These are phyloP conservation scores for Thamnaconus septentrionalis DNA, from an alignment of 2,113 vertebrate species.

Conservation along the genomic window DNA sequence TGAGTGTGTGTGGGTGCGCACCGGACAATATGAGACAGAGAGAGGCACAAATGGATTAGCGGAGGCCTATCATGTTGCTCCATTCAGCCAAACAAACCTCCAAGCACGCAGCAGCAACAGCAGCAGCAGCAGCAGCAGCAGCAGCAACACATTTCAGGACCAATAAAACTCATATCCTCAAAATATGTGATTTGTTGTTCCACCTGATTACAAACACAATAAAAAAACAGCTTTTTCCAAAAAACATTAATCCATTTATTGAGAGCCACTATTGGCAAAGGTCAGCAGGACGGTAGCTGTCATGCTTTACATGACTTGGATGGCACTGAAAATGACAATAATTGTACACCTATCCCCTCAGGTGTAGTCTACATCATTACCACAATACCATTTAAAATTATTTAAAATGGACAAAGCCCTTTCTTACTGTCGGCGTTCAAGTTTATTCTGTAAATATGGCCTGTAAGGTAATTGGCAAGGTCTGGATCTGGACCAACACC, in stretches of 20 bases:
- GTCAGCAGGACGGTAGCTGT: no score
- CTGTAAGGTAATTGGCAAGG: no score
- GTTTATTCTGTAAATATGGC: no score
- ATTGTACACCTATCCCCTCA: no score
- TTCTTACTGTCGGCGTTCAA: no score
- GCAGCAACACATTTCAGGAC: slow-evolving; percentile 1
- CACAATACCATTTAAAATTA: neutral
- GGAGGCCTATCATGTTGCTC: slow-evolving; percentile 43
- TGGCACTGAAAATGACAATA: no score
- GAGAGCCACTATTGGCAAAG: no score
- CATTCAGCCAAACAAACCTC: slow-evolving; percentile 39
- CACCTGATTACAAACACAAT: neutral
- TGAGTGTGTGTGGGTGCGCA: slow-evolving; percentile 3
- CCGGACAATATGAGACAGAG: neutral
- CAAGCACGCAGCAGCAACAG: slow-evolving; percentile 22
- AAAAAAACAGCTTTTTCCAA: neutral
- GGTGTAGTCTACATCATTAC: no score
- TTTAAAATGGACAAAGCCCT: neutral
- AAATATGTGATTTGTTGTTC: neutral
- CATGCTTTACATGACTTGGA: no score
- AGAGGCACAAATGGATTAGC: slow-evolving; percentile 46
- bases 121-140: neutral
- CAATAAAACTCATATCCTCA: slow-evolving; percentile 1
- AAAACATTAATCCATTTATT: no score
- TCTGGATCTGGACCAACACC: no score